phyloP scores from a whole-genome alignment of 2,113 vertebrate genomes.

The Oryzias javanicus region DNA sequence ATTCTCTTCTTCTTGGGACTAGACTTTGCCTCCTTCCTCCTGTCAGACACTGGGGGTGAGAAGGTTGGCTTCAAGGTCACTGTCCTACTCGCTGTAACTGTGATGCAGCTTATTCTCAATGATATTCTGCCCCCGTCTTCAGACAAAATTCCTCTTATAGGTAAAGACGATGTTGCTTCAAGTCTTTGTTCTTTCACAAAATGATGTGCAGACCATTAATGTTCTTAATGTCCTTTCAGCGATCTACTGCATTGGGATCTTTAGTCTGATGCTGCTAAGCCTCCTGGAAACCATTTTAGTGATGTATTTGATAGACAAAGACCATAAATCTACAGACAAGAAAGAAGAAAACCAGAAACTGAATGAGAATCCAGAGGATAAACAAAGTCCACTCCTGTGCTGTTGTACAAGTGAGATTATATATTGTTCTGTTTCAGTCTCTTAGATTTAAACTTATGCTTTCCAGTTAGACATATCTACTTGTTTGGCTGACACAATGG shows the following conservation, averaged over 20 bases:
- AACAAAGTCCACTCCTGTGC: background rate
- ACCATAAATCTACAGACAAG: constrained; percentile 9
- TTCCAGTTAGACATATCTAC: background rate
- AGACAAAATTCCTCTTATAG: constrained; percentile 65
- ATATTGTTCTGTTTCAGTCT: background rate
- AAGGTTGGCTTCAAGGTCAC: constrained; percentile 75
- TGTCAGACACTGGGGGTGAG: constrained; percentile 71
- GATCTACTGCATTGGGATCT: constrained; percentile 66
- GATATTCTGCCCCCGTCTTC: constrained; percentile 67
- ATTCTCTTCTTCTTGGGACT: constrained; percentile 72
- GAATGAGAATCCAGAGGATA: background rate
- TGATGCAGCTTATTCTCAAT: constrained; percentile 72
- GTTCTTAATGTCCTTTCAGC: constrained; percentile 18
- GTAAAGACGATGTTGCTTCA: constrained; percentile 31
- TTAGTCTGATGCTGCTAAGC: constrained; percentile 76
- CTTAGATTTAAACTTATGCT: background rate
- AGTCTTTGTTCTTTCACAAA: background rate
- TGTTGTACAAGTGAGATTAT: constrained; percentile 10
- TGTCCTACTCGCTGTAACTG: constrained; percentile 64
- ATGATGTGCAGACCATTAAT: background rate
- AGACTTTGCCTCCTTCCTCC: constrained; percentile 77
- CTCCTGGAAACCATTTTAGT: constrained; percentile 75
- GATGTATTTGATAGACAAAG: constrained; percentile 60
- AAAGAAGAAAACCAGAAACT: background rate
- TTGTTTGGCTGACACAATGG: background rate